A percentile compares a stretch with the other conserved stretches of the same genome.
Conservation (phyloP, 2,797 vertebrate species). For the Valencia hispanica region DNA sequence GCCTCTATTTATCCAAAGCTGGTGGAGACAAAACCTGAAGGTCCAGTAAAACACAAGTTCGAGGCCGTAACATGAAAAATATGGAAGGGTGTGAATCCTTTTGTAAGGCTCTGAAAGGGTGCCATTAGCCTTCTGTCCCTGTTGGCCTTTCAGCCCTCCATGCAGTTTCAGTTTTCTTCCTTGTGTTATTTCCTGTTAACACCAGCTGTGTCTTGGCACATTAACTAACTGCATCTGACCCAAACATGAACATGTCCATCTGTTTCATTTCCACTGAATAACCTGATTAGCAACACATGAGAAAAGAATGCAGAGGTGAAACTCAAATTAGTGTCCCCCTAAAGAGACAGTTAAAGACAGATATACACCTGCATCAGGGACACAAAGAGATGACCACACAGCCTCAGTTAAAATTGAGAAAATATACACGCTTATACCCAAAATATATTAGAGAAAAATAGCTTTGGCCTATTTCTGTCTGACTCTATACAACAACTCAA, state of each 20-base stretch:
- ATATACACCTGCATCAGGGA: constrained; percentile 28
- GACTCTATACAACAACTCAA: constrained; percentile 77
- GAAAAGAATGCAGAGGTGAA: constrained; percentile 1
- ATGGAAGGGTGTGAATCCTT: not conserved
- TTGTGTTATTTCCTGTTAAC: not conserved
- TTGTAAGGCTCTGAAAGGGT: not conserved
- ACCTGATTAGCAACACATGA: not conserved
- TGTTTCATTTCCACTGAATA: not conserved
- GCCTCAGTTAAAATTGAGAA: constrained; percentile 33
- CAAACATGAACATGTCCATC: constrained; percentile 1
- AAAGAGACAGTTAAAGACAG: constrained; percentile 9
- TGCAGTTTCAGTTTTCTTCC: not conserved
- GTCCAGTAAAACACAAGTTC: too few species aligned
- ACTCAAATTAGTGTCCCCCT: constrained; percentile 17
- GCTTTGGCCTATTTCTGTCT: constrained; percentile 79
- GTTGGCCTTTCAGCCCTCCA: not conserved
- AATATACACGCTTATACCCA: constrained; percentile 59
- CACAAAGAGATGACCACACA: constrained; percentile 19
- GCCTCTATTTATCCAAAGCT: too few species aligned
- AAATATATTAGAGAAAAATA: constrained; percentile 91
- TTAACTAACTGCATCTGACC: constrained; percentile 33
- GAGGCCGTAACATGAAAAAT: too few species aligned
- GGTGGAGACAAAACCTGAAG: too few species aligned
- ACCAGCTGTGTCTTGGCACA: constrained; percentile 33
- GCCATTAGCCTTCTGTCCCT: not conserved